Evolutionary conservation across 2,113 vertebrate species (phyloP), one percentile per base, ranked within the genome.

Genomic region (Paraplagusia blochii): DNA sequence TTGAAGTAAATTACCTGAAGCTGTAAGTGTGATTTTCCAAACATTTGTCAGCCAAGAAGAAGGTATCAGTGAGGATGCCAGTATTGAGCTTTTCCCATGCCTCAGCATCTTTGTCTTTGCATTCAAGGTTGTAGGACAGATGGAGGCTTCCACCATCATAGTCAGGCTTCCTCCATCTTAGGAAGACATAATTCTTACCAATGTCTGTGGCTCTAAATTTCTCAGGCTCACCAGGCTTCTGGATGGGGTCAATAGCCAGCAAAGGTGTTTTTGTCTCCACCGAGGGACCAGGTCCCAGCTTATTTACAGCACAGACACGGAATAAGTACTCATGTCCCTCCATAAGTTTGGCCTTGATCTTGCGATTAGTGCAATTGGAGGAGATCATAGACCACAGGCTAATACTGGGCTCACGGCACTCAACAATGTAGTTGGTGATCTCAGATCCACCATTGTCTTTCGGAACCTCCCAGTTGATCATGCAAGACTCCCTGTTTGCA

Each of bases 391-490:
- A 93, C 97, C 97, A 99, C 58, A 92, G 87, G 76, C 91, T 93
- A 77, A 95, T 86, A 75, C 89, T 98, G 29, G 96, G 97, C 17
- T 99, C 93, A 55, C 96, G 94, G 58, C 91, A 95, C 76, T 99
- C 97, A 57, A 98, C 96, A 51, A 99, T 97, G 71, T 98, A 99
- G 86, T 97, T 96, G 63, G 95, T 98, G 78, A 99, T 98, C 90
- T 99, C 97, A 5, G 94, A 94, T 70, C 97, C 97, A 58, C 97
- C 97, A 2, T 99, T 98, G 86, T 99, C 97, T 50, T 89, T 80
- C 39, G 97, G 97, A 50, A 93, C 92, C 58, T 98, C 97, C 93
- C 95, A 99, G 77, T 93, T 87, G 14, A 99, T 77, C 89, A 98
- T 93, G 67, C 96, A 98, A 16, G 95, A 93, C 55, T 94, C 91